These are phyloP conservation scores for Psophia crepitans DNA, from an alignment of 2,113 vertebrate genomes.

Conservation along the genomic window DNA sequence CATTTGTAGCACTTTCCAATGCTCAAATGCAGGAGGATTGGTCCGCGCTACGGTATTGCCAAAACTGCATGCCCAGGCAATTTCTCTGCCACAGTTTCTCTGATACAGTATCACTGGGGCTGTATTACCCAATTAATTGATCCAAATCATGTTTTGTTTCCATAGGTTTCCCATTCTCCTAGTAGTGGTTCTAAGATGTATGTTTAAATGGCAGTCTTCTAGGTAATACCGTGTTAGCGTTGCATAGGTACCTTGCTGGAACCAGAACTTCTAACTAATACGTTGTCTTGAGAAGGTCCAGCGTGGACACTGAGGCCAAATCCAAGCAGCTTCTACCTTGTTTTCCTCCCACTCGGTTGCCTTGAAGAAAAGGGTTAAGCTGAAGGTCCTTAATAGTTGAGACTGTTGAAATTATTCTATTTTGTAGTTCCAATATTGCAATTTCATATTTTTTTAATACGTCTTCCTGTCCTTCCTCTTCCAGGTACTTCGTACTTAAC, in stretches of 20 bases:
- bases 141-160: neutral
- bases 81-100: neutral
- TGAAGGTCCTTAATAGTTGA: neutral
- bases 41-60: rapidly evolving
- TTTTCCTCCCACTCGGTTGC: neutral
- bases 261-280: neutral
- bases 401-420: neutral
- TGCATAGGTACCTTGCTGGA: neutral
- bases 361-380: neutral
- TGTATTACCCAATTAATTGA: neutral
- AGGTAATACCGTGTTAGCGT: rapidly evolving
- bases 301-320: neutral
- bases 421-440: neutral
- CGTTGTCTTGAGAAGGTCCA: neutral
- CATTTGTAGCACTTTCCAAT: neutral
- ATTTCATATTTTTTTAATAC: neutral
- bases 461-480: constrained; percentile 16
- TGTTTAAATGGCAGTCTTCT: neutral
- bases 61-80: neutral
- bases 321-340: neutral
- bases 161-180: neutral
- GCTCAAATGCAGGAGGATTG: neutral
- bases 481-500: constrained; percentile 87
- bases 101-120: neutral
- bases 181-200: neutral